Evolutionary conservation across 1,140 invertebrate genomes (phyloP).

Genomic region (Telenomus remus): DNA sequence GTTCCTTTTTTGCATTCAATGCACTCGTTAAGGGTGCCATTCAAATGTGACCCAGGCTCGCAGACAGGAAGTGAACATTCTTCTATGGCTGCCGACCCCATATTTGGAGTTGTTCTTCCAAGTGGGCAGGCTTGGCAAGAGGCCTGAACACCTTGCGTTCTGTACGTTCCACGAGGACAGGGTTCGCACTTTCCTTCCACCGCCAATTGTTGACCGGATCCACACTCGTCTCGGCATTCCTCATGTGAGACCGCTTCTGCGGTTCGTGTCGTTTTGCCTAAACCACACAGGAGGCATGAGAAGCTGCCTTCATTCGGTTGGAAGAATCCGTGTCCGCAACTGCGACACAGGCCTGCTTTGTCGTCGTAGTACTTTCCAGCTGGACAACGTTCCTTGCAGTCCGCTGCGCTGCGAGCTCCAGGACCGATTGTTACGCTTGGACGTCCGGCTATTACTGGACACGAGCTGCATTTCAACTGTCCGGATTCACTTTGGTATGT

Average conservation of each 20-base stretch:
- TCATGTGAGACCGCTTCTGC: constrained; percentile 91
- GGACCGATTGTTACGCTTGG: constrained; percentile 89
- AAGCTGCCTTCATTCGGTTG: constrained; percentile 94
- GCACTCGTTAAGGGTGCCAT: constrained; percentile 89
- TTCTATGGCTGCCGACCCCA: constrained; percentile 87
- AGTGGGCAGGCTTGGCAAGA: constrained; percentile 91
- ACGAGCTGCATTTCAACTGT: constrained; percentile 89
- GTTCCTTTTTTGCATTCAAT: constrained; percentile 92
- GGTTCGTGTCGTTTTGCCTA: constrained; percentile 94
- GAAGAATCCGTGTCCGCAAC: constrained; percentile 95
- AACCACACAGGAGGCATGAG: constrained; percentile 89
- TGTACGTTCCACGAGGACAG: constrained; percentile 92
- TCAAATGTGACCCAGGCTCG: constrained; percentile 88
- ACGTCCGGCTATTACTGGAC: constrained; percentile 90
- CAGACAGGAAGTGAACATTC: constrained; percentile 95
- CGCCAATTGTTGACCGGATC: constrained; percentile 90
- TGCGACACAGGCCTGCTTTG: constrained; percentile 87
- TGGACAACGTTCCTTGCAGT: constrained; percentile 95
- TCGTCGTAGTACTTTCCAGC: constrained; percentile 95
- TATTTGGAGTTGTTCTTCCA: constrained; percentile 89
- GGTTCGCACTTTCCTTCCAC: constrained; percentile 93
- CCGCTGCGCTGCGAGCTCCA: constrained; percentile 89
- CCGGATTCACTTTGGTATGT: constrained; percentile 96
- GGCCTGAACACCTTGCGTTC: constrained; percentile 90
- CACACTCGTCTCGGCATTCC: constrained; percentile 94